Conservation (phyloP, 2,797 vertebrate species). For the Thaleichthys pacificus region DNA sequence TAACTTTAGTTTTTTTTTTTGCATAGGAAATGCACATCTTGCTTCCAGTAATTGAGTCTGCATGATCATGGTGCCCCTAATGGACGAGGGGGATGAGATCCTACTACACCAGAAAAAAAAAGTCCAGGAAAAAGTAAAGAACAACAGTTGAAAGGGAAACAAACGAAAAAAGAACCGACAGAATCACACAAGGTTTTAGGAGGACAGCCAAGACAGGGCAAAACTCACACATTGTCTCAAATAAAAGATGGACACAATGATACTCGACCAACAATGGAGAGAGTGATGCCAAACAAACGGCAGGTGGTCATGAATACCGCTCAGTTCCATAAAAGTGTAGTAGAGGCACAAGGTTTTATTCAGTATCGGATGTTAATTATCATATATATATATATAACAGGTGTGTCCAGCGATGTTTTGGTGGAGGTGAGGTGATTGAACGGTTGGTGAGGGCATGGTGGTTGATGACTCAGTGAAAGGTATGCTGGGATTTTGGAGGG, state of each 20-base stretch:
- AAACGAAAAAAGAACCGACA: conserved; percentile 25
- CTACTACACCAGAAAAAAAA: conserved; percentile 81
- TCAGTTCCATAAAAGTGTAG: conserved; percentile 86
- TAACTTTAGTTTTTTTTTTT: conserved; percentile 94
- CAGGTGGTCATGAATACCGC: conserved; percentile 82
- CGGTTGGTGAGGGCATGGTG: background rate
- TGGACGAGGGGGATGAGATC: conserved; percentile 82
- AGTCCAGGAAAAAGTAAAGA: conserved; percentile 57
- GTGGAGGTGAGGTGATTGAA: conserved; percentile 12
- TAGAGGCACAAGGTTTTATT: conserved; percentile 81
- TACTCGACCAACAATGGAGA: conserved; percentile 84
- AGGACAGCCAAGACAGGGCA: conserved; percentile 34
- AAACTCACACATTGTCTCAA: conserved; percentile 43
- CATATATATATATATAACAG: background rate
- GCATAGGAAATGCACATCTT: conserved; percentile 99
- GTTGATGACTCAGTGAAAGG: conserved; percentile 27
- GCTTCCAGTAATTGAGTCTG: conserved; percentile 96
- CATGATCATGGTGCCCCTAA: conserved; percentile 93
- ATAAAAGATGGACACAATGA: conserved; percentile 83
- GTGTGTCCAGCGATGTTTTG: conserved; percentile 6
- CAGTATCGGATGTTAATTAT: conserved; percentile 35
- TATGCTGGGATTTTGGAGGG: conserved; percentile 31
- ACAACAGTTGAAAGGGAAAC: conserved; percentile 25
- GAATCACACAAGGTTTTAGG: conserved; percentile 31
- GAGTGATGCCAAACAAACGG: conserved; percentile 76